Percentiles rank a stretch among this genome's conserved stretches.
Conservation (phyloP, 1,140 invertebrate genomes). For the Tigriopus japonicus region DNA sequence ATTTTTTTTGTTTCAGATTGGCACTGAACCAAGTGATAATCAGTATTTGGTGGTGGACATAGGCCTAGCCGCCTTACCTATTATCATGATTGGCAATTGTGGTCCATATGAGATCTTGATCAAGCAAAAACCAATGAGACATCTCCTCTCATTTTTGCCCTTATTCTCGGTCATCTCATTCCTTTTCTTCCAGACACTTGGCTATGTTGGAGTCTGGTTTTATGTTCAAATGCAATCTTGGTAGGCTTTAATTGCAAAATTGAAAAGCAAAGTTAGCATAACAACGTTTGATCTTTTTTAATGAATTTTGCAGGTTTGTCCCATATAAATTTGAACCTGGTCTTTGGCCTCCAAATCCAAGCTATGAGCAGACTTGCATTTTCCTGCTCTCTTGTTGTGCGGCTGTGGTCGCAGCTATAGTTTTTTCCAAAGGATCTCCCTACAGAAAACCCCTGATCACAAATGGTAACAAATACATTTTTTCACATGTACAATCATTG, state of each 20-base stretch:
- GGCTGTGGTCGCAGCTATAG: constrained; percentile 20
- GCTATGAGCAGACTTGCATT: constrained; percentile 18
- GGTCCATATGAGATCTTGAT: constrained; percentile 19
- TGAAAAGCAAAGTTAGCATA: background rate
- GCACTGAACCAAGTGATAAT: constrained; percentile 17
- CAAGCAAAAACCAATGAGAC: constrained; percentile 18
- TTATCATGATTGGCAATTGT: constrained; percentile 20
- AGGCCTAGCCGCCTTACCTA: constrained; percentile 18
- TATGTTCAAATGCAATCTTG: constrained; percentile 21
- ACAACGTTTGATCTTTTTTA: background rate
- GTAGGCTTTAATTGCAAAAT: constrained; percentile 15
- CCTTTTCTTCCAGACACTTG: constrained; percentile 20
- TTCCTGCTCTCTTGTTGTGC: constrained; percentile 19
- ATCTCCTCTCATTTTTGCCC: constrained; percentile 21
- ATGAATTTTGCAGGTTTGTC: constrained; percentile 16
- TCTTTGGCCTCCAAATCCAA: constrained; percentile 16
- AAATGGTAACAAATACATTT: constrained; percentile 15
- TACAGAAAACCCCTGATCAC: constrained; percentile 18
- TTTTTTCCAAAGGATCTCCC: constrained; percentile 22
- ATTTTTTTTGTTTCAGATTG: constrained; percentile 14
- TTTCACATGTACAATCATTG: background rate
- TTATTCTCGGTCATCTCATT: constrained; percentile 23
- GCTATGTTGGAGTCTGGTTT: constrained; percentile 19
- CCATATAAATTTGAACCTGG: constrained; percentile 17
- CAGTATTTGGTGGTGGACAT: constrained; percentile 20